A percentile compares a stretch with the other conserved stretches of the same genome.
phyloP scores from a whole-genome alignment of 2,113 vertebrate genomes.

The Seriola dumerili region DNA sequence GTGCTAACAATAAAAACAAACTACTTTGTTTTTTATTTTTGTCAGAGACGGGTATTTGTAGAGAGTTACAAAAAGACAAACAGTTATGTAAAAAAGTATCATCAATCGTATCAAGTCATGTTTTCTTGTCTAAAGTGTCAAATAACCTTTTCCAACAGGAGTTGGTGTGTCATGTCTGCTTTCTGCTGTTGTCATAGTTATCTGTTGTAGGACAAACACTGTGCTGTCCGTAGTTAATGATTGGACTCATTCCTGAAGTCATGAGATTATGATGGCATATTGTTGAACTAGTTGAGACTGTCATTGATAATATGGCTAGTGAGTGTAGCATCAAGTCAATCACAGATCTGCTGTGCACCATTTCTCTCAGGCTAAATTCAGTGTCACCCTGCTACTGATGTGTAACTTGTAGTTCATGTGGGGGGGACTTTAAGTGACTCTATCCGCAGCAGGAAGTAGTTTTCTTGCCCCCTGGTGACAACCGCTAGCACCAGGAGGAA shows the following conservation, averaged over 20 bases:
- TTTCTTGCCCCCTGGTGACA: conserved; percentile 25
- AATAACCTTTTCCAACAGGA: neutral
- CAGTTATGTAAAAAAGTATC: neutral
- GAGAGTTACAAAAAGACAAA: neutral
- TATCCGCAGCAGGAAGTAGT: conserved; percentile 30
- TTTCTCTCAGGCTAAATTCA: conserved; percentile 12
- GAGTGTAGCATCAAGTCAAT: neutral
- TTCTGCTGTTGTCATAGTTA: neutral
- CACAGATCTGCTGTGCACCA: neutral
- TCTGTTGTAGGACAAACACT: neutral
- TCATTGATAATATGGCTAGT: neutral
- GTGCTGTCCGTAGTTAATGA: neutral
- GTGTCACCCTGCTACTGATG: conserved; percentile 32
- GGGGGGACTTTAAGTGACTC: conserved; percentile 29
- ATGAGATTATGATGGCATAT: neutral
- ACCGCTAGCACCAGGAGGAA: conserved; percentile 3
- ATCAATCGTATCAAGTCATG: neutral
- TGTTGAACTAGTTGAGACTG: neutral
- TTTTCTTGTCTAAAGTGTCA: neutral
- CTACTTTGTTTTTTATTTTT: no score
- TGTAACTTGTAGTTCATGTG: conserved; percentile 23
- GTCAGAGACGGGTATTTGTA: neutral
- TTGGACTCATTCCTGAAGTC: neutral
- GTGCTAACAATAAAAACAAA: no score
- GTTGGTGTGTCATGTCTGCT: neutral